Conservation (phyloP, 2,797 vertebrate species). For the Sciaenops ocellatus region DNA sequence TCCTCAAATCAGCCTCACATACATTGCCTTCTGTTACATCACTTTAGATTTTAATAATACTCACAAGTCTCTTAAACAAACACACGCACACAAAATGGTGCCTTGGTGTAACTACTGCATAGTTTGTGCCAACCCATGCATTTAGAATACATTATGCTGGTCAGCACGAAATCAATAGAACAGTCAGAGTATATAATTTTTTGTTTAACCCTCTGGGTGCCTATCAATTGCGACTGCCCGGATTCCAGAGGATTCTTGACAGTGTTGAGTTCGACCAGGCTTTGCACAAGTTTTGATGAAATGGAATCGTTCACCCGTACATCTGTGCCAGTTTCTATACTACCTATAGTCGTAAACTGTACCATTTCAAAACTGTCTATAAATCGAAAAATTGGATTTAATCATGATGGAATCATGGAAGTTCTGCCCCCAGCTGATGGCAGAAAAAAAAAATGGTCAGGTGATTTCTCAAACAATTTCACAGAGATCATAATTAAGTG, state of each 20-base stretch:
- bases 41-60: conserved; percentile 73
- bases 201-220: neutral
- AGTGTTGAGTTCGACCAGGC: neutral
- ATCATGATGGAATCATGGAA: neutral
- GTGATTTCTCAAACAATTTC: neutral
- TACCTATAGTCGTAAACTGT: too few relatives aligned
- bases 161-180: neutral
- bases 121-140: neutral
- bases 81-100: conserved; percentile 10
- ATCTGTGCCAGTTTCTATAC: too few relatives aligned
- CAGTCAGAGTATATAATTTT: neutral
- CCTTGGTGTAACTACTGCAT: neutral
- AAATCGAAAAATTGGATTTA: neutral
- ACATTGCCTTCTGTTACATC: conserved; percentile 81
- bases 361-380: neutral
- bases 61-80: conserved; percentile 41
- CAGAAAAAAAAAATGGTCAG: too few relatives aligned
- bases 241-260: neutral
- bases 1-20: conserved; percentile 44
- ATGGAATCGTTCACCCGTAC: neutral
- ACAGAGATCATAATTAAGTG: neutral
- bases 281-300: neutral
- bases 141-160: neutral
- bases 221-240: too few relatives aligned
- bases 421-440: neutral